A percentile compares a stretch with the other conserved stretches of the same genome.
Evolutionary conservation across 2,888 invertebrate genomes (phyloP).

Genomic region (Lycia hirtaria): DNA sequence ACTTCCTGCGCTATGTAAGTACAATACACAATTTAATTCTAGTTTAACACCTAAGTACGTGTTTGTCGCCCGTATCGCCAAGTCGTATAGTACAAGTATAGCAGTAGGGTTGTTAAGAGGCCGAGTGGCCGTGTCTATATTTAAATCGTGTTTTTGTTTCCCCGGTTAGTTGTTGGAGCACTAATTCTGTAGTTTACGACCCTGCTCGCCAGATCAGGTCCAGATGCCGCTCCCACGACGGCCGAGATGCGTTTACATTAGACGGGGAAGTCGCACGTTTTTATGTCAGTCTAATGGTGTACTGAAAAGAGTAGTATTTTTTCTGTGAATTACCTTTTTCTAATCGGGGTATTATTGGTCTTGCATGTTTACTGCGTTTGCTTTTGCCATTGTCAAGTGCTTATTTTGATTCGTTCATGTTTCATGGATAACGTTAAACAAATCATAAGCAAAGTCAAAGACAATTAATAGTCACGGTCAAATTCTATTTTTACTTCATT

Average conservation of each 20-base stretch:
- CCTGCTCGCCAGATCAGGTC: slow-evolving; percentile 64
- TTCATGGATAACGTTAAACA: too few species aligned
- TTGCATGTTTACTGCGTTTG: too few species aligned
- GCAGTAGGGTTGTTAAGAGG: slow-evolving; percentile 40
- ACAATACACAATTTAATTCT: slow-evolving; percentile 4
- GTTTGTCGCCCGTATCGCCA: slow-evolving; percentile 15
- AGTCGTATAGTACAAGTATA: slow-evolving; percentile 13
- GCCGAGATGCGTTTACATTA: slow-evolving; percentile 60
- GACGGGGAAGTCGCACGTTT: slow-evolving; percentile 17
- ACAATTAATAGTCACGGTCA: too few species aligned
- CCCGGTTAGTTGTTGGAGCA: slow-evolving; percentile 67
- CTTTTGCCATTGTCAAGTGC: too few species aligned
- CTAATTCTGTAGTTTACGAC: slow-evolving; percentile 82
- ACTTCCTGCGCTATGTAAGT: too few species aligned
- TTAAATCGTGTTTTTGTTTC: slow-evolving; percentile 73
- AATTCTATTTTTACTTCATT: too few species aligned
- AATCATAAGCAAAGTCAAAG: too few species aligned
- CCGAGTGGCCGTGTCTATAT: slow-evolving; percentile 57
- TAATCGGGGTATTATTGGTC: too few species aligned
- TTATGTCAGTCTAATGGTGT: slow-evolving; percentile 8
- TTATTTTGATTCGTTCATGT: too few species aligned
- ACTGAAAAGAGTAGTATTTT: background rate
- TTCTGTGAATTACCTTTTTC: too few species aligned
- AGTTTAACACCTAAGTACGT: background rate
- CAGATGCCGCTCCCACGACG: slow-evolving; percentile 80